Evolutionary conservation across 2,888 invertebrate genomes (phyloP), one percentile per base, ranked within the genome.

Genomic region (Xestia xanthographa): DNA sequence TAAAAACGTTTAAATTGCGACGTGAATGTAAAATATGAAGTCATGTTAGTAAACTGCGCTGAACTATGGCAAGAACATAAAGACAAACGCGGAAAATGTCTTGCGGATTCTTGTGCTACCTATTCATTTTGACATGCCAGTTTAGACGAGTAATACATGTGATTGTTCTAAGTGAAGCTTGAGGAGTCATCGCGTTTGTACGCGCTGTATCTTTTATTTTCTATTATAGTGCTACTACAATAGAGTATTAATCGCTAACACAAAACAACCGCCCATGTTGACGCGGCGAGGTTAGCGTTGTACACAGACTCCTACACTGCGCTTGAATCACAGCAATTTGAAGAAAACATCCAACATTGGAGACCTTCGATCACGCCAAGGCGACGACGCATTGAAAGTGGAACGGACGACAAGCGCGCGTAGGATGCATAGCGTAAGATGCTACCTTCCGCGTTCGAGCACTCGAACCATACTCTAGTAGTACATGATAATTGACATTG

Each of bases 331-430:
- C 78, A 67, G 60, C 63, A 43, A 80, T 87, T 88, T 80, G 75
- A 75, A 84, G 86, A 85, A 86, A 88, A 88, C 85, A 79, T 63
- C 74, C 63, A 76, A 71, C 83, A 79, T 72, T 63, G 76, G 41
- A 76, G 72, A 90, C 90, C 91, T 90, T 90, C 87, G 80, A 69
- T 66, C 63, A 69, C 75, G 80, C 77, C 87, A 83, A 88, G 89
- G 89, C 83, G 65, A 86, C 77, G 67, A 86, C 77, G 67, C 84
- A 84, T 88, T 87, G 88, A 85, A 88, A 89, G 89, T 86, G 83
- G 84, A 80, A 86, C 83, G 74, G 41, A 68, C 56, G 56, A 68
- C 65, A 82, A 84, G 73, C 78, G 75, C 81, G 87, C 77, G 83
- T 84, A 79, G 85, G 83, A 80, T n/a, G 82, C 71, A 62, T 74